Percentiles rank a stretch among this genome's conserved stretches.
phyloP scores from a whole-genome alignment of 2,888 invertebrate species.

The Lasius platythorax region DNA sequence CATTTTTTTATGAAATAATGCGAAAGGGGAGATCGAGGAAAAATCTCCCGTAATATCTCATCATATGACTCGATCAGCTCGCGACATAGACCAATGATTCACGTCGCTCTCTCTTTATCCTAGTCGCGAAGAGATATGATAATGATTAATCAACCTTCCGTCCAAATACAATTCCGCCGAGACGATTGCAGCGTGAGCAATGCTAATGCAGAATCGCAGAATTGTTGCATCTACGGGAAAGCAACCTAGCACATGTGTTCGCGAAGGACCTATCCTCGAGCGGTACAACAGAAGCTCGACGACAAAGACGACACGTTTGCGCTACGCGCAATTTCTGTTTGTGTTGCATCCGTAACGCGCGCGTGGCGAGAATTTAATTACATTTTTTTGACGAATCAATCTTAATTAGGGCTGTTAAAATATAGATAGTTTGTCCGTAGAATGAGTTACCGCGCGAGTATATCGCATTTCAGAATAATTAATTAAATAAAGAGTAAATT shows the following conservation, averaged over 20 bases:
- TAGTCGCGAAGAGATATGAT: slow-evolving; percentile 43
- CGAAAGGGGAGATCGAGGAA: not conserved
- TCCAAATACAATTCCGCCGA: slow-evolving; percentile 40
- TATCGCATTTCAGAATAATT: slow-evolving; percentile 1
- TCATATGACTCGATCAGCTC: slow-evolving; percentile 18
- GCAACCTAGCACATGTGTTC: slow-evolving; percentile 58
- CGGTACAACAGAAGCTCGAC: slow-evolving; percentile 8
- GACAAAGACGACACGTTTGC: slow-evolving; percentile 35
- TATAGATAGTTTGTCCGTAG: not conserved
- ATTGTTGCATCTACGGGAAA: slow-evolving; percentile 61
- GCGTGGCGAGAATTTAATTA: slow-evolving; percentile 33
- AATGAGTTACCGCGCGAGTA: not conserved
- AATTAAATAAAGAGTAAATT: no score
- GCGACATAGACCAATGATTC: slow-evolving; percentile 27
- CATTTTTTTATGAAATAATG: not conserved
- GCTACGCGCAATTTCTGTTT: slow-evolving; percentile 40
- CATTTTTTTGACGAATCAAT: slow-evolving; percentile 13
- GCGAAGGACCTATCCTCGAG: not conserved
- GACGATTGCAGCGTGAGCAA: slow-evolving; percentile 28
- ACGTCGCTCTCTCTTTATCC: slow-evolving; percentile 16
- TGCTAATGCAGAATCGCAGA: slow-evolving; percentile 38
- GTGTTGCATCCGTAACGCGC: slow-evolving; percentile 28
- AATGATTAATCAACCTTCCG: slow-evolving; percentile 54
- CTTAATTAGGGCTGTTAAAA: not conserved
- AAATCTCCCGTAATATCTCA: not conserved